These are phyloP conservation scores for Tokudaia tokunoshimensis DNA, from an alignment of 2,797 vertebrate genomes.

Conservation along the genomic window DNA sequence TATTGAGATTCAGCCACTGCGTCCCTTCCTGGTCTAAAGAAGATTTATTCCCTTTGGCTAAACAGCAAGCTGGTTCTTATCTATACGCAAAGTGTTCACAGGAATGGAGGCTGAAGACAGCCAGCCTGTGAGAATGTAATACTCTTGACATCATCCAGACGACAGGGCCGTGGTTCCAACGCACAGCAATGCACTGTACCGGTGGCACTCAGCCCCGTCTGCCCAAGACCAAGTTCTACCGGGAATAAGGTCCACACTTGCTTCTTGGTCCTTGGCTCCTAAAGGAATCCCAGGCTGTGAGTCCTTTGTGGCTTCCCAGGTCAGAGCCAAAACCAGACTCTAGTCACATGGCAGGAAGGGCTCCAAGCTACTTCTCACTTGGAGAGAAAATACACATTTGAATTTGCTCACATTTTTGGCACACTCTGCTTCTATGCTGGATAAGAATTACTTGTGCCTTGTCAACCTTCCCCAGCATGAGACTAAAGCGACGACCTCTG, in stretches of 20 bases:
- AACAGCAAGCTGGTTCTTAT: not conserved
- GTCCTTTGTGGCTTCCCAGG: not conserved
- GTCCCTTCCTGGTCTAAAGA: not conserved
- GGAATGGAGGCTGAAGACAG: not conserved
- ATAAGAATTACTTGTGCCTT: fast-evolving
- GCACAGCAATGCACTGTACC: fast-evolving
- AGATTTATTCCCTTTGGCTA: not conserved
- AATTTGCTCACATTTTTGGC: not conserved
- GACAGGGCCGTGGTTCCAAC: not conserved
- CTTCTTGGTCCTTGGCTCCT: not conserved
- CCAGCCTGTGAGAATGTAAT: fast-evolving
- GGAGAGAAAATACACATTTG: fast-evolving
- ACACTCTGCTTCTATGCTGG: fast-evolving
- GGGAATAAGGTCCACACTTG: not conserved
- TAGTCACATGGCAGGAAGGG: not conserved
- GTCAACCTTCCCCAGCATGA: fast-evolving
- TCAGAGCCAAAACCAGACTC: not conserved
- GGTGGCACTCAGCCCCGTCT: not conserved
- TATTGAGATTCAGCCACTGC: fast-evolving
- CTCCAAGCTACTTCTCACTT: not conserved
- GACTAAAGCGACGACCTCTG: fast-evolving
- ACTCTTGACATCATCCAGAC: fast-evolving
- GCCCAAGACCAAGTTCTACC: not conserved
- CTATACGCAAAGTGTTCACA: fast-evolving
- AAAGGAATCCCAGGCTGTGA: not conserved